These are phyloP conservation scores for Lepus europaeus DNA, from an alignment of 2,113 vertebrate genomes.

Conservation along the genomic window DNA sequence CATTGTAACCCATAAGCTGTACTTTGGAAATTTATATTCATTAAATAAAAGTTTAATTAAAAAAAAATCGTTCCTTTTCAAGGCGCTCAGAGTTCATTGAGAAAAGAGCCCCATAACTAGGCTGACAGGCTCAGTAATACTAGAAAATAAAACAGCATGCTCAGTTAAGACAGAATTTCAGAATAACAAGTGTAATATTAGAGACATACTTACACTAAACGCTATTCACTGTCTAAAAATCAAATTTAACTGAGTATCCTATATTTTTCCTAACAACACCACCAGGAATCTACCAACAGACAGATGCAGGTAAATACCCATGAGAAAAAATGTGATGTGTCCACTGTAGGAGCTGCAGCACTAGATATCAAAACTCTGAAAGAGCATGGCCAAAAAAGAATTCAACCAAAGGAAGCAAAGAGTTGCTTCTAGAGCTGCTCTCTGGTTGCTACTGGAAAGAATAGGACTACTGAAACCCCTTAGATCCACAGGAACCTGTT, in stretches of 20 bases:
- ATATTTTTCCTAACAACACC: not conserved
- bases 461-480: not conserved
- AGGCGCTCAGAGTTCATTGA: not conserved
- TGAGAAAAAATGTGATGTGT: not conserved
- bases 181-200: slow-evolving; percentile 31
- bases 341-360: not conserved
- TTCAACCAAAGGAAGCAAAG: not conserved
- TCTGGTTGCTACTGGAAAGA: not conserved
- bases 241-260: not conserved
- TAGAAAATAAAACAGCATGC: not conserved
- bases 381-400: not conserved
- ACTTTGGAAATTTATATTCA: no score
- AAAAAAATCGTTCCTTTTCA: not conserved
- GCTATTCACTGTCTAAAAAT: not conserved
- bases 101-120: not conserved
- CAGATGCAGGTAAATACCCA: not conserved
- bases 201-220: not conserved
- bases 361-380: slow-evolving; percentile 21
- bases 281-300: not conserved
- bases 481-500: not conserved
- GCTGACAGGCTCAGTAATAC: not conserved
- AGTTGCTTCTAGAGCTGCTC: not conserved
- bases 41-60: no score
- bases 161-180: slow-evolving; percentile 53
- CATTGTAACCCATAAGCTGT: no score